phyloP scores from a whole-genome alignment of 2,888 invertebrate genomes.

The Cryptocheilus praepositus region DNA sequence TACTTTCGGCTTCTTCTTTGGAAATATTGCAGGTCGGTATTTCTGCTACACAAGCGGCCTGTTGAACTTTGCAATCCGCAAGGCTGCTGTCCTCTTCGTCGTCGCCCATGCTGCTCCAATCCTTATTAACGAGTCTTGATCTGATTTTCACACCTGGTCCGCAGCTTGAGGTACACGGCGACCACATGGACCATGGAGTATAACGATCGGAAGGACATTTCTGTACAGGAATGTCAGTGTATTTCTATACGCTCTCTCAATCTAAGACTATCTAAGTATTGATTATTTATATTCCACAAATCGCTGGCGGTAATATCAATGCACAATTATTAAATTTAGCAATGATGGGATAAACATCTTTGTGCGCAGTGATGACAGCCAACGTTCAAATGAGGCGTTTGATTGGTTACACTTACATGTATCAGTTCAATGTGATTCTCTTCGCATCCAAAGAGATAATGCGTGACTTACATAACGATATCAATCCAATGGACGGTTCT shows the following conservation, averaged over 20 bases:
- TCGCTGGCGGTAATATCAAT: no score
- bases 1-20: slow-evolving; percentile 63
- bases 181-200: slow-evolving; percentile 90
- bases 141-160: slow-evolving; percentile 86
- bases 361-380: background rate
- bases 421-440: background rate
- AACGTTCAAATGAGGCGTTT: no score
- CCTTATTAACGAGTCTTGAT: slow-evolving; percentile 75
- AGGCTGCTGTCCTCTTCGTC: slow-evolving; percentile 46
- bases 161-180: slow-evolving; percentile 92
- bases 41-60: slow-evolving; percentile 60
- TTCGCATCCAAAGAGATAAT: background rate
- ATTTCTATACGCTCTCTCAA: no score
- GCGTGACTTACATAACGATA: slow-evolving; percentile 56
- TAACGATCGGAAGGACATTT: slow-evolving; percentile 75
- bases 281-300: no score
- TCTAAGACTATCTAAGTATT: no score
- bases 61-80: slow-evolving; percentile 65
- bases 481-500: slow-evolving; percentile 57
- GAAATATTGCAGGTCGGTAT: slow-evolving; percentile 66
- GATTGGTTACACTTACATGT: no score
- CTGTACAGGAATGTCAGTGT: slow-evolving; percentile 46
- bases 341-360: background rate
- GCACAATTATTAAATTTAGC: background rate
- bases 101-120: slow-evolving; percentile 43